Conservation (phyloP, 2,797 vertebrate species). For the Trematomus bernacchii region DNA sequence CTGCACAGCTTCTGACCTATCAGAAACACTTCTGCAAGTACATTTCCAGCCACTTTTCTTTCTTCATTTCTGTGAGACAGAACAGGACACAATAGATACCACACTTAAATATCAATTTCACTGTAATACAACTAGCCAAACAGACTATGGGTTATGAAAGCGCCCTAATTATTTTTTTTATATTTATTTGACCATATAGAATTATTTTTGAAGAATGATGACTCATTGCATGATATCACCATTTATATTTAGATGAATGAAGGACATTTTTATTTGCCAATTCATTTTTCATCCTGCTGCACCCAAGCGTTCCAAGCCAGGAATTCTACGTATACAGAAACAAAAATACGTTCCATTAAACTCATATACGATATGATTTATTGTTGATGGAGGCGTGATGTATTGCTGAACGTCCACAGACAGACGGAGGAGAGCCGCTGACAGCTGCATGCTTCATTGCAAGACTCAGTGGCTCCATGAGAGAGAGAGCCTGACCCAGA, state of each 20-base stretch:
- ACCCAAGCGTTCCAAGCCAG: too few species aligned
- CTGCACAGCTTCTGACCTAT: not conserved
- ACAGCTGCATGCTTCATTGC: constrained; percentile 68
- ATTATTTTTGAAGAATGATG: not conserved
- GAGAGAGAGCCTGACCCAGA: constrained; percentile 24
- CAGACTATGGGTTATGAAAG: too few species aligned
- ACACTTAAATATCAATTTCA: too few species aligned
- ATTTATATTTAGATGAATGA: not conserved
- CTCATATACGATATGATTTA: constrained; percentile 4
- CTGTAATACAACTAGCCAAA: too few species aligned
- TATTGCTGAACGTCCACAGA: constrained; percentile 47
- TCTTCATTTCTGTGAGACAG: too few species aligned
- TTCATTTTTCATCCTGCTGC: not conserved
- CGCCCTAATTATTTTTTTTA: too few species aligned
- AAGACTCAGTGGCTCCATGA: constrained; percentile 65
- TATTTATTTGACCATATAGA: not conserved
- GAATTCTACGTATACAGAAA: not conserved
- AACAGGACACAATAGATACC: too few species aligned
- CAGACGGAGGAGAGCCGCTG: constrained; percentile 47
- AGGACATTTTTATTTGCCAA: not conserved
- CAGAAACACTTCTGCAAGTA: too few species aligned
- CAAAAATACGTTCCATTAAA: not conserved
- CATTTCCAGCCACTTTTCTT: too few species aligned
- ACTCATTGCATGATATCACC: not conserved
- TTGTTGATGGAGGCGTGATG: constrained; percentile 41